A percentile compares a stretch with the other conserved stretches of the same genome.
These are phyloP conservation scores for Zaprionus camerounensis DNA, from an alignment of 1,140 invertebrate species.

Conservation along the genomic window DNA sequence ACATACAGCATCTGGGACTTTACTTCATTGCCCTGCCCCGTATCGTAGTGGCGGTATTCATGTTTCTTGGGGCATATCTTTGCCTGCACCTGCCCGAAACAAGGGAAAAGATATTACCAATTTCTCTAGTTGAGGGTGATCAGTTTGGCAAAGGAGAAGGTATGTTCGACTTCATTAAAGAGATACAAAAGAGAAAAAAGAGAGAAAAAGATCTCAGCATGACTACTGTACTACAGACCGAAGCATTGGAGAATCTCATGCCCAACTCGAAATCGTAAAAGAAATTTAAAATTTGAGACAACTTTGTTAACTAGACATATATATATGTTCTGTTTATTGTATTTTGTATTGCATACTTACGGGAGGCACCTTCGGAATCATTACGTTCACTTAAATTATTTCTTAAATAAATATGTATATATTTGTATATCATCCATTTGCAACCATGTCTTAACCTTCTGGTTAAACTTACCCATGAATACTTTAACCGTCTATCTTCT, in stretches of 20 bases:
- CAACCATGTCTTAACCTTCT: too few species aligned
- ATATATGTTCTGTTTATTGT: too few species aligned
- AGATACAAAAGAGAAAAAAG: neutral
- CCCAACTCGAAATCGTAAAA: neutral
- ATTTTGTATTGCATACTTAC: too few species aligned
- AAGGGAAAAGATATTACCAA: slow-evolving; percentile 85
- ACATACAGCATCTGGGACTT: slow-evolving; percentile 77
- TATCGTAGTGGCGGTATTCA: slow-evolving; percentile 85
- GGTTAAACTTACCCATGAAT: too few species aligned
- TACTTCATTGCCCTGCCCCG: slow-evolving; percentile 85
- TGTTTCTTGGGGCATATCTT: slow-evolving; percentile 85
- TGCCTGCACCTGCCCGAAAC: slow-evolving; percentile 87
- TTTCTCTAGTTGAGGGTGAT: slow-evolving; percentile 86
- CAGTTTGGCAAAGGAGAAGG: slow-evolving; percentile 85
- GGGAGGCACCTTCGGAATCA: too few species aligned
- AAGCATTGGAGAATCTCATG: neutral
- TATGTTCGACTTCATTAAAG: slow-evolving; percentile 57
- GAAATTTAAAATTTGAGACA: too few species aligned
- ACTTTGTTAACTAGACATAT: too few species aligned
- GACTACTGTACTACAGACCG: neutral
- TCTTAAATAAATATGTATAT: too few species aligned
- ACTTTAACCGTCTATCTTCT: neutral
- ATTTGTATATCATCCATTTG: too few species aligned
- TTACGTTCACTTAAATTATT: too few species aligned
- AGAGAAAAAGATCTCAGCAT: neutral